These are phyloP conservation scores for Mamestra configurata DNA, from an alignment of 1,140 invertebrate species.

Conservation along the genomic window DNA sequence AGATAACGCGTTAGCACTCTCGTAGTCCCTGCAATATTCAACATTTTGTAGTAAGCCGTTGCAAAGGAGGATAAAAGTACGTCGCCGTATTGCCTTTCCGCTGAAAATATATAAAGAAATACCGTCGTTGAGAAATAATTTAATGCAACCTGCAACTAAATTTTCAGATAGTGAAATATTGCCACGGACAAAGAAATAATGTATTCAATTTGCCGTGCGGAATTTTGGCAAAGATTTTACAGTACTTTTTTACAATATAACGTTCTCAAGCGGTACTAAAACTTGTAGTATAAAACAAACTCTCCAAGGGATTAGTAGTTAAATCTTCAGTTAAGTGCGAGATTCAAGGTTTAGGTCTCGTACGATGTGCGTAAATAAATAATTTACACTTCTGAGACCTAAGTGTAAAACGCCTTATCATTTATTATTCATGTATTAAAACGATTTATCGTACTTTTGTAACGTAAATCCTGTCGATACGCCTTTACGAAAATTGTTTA, in stretches of 20 bases:
- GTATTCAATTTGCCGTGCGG: conserved; percentile 25
- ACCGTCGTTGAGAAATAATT: neutral
- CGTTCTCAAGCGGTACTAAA: conserved; percentile 6
- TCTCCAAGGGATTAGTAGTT: conserved; percentile 41
- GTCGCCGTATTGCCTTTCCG: neutral
- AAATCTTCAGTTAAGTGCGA: conserved; percentile 31
- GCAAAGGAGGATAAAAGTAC: conserved; percentile 20
- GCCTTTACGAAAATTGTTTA: conserved; percentile 8
- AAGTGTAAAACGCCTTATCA: conserved; percentile 47
- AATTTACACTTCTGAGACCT: conserved; percentile 43
- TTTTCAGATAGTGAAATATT: neutral
- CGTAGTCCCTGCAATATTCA: conserved; percentile 31
- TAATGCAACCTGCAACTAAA: neutral
- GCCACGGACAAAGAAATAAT: neutral
- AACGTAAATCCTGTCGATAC: conserved; percentile 31
- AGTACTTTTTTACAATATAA: conserved; percentile 3
- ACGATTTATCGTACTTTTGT: conserved; percentile 28
- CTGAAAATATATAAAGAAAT: conserved; percentile 15
- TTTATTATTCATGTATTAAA: conserved; percentile 48
- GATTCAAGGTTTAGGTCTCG: conserved; percentile 46
- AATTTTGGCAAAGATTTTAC: neutral
- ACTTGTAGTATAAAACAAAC: conserved; percentile 38
- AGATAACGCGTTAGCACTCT: conserved; percentile 40
- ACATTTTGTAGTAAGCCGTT: conserved; percentile 34
- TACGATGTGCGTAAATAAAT: conserved; percentile 44